Evolutionary conservation across 2,113 vertebrate genomes (phyloP), one percentile per base, ranked within the genome.

Genomic region (Naja naja): DNA sequence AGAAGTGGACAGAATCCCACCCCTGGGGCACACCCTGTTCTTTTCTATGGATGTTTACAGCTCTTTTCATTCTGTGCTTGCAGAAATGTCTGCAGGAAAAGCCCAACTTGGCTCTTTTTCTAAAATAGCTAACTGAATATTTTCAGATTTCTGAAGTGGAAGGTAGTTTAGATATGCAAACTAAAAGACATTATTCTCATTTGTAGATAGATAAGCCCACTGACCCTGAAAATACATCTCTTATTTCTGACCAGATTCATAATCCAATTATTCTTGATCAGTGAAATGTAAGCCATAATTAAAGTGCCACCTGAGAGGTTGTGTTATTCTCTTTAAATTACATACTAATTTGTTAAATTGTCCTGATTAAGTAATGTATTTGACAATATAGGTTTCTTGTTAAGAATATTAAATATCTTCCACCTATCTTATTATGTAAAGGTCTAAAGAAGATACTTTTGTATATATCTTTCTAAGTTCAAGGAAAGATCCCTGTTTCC

Each of bases 161-260:
- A 85, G 55, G 20, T 55, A 81, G 16, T 34, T 86, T 58, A 39
- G 43, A 86, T 85, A 49, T 86, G 88, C 88, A 43, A 86, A 93
- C 92, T 90, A 93, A 93, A 56, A 90, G 74, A 86, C 88, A 8
- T 93, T 89, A 87, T 52, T 92, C 90, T 93, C 88, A 92, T 54
- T 12, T 91, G 47, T 56, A 87, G 55, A 85, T 94, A 95, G 93
- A 95, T 93, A 97, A 96, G 96, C 85, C 92, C 97, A 96, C 81
- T 97, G 97, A 98, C 96, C 97, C 96, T 96, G 96, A 97, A 98
- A 97, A 97, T 96, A 93, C 85, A 92, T 91, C 56, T 20, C 94
- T 94, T 95, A 95, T 94, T 96, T 95, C 94, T 91, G 45, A 94
- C 55, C 93, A 93, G 55, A 95, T 95, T 87, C 64, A 89, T 97